Base-by-base conservation (phyloP, 2,888 invertebrate species). In the Lasioglossum calceatum region DNA sequence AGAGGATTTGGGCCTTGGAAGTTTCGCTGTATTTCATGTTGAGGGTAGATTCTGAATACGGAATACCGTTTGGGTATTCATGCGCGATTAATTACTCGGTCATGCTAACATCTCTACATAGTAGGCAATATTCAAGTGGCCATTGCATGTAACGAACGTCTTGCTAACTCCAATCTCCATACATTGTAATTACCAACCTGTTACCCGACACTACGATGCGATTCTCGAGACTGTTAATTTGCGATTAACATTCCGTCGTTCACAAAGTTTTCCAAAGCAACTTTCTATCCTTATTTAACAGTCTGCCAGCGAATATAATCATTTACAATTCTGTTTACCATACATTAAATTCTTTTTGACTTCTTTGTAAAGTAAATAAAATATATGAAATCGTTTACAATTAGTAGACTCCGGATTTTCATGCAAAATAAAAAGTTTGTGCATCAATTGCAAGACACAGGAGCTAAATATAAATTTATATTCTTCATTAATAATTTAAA, bases 81-180 rank as follows among this genome's bases (percentile, higher is more conserved):
- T 67, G 83, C 86, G 79, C 61, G 70, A 77, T 87, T 83, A 86
- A 87, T 86, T 87, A 86, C 81, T 86, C 73, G 86, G 83, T 73
- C 83, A 54, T 79, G 77, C 77, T 54, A 81, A 50, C 75, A 76
- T 83, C 79, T 79, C 73, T 54, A 27, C 27, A 27, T 27, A 36
- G 78, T 64, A 64, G 75, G 73, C 58, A 73, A 83, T 71, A 58
- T 54, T 42, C 58, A 42, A 84, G 58, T 77, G 71, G 70, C 79
- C 76, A 71, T 32, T 54, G 67, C 77, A 50, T 76, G 81, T 76
- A 79, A 47, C 79, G 54, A 73, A 72, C 54, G 70, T 86, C 86
- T 86, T 78, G 77, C 72, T 76, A 73, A 77, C 72, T 77, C 82
- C 64, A 75, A 82, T 87, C 77, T 86, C 61, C 76, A 79, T 86